Percentiles rank a stretch among this genome's conserved stretches.
phyloP scores from a whole-genome alignment of 2,113 vertebrate species.

The Scomber colias region DNA sequence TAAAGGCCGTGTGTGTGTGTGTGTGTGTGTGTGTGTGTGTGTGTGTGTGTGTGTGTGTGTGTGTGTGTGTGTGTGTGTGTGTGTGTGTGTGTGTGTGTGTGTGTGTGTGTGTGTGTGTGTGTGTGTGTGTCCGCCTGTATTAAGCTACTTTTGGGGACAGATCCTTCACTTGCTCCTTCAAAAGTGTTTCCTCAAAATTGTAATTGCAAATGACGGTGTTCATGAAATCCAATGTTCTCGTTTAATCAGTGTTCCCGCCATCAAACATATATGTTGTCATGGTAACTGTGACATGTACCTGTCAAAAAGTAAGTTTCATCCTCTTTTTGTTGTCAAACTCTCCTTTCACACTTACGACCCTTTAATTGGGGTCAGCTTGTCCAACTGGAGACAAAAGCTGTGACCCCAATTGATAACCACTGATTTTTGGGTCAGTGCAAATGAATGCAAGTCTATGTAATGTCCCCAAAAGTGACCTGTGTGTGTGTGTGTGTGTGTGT shows the following conservation, averaged over 20 bases:
- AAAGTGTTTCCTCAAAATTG: constrained; percentile 29
- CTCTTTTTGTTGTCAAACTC: neutral
- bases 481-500: too few species aligned
- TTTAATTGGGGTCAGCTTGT: too few species aligned
- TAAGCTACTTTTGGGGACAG: neutral
- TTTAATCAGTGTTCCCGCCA: constrained; percentile 19
- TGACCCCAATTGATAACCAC: too few species aligned
- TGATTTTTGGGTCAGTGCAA: too few species aligned
- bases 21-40: constrained; percentile 8
- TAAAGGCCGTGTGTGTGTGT: constrained; percentile 26
- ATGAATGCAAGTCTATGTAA: too few species aligned
- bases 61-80: constrained; percentile 12
- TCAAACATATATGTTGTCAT: neutral
- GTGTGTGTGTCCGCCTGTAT: too few species aligned
- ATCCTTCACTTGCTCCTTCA: constrained; percentile 11
- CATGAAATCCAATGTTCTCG: constrained; percentile 6
- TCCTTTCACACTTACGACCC: neutral
- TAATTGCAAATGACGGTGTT: constrained; percentile 41
- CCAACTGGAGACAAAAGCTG: too few species aligned
- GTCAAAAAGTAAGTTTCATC: neutral
- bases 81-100: neutral
- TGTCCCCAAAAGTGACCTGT: too few species aligned
- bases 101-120: too few species aligned
- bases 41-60: neutral
- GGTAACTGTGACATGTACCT: neutral